Evolutionary conservation across 92 coral and sea anemone species (phyloP).

Genomic region (Epizoanthus ramosus): DNA sequence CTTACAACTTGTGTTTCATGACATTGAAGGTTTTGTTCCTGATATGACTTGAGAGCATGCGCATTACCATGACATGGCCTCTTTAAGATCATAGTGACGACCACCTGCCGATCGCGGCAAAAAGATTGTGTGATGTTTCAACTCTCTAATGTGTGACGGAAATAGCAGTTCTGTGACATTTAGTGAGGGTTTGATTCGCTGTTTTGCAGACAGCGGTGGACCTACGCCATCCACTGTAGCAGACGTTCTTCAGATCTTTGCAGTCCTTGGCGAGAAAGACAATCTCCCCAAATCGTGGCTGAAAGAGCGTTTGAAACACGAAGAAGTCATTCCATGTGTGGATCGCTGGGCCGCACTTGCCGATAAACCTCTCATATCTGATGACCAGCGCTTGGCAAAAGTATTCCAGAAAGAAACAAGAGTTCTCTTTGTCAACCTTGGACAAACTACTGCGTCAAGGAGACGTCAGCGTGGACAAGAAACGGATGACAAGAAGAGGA

Average conservation of each 20-base stretch:
- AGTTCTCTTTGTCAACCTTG: slow-evolving; percentile 75
- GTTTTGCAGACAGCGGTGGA: slow-evolving; percentile 38
- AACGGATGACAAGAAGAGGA: slow-evolving; percentile 29
- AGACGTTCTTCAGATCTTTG: slow-evolving; percentile 70
- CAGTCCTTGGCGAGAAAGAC: slow-evolving; percentile 69
- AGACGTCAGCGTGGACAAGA: slow-evolving; percentile 17
- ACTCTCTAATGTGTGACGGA: too few relatives aligned
- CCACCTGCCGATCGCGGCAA: too few relatives aligned
- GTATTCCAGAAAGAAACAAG: slow-evolving; percentile 70
- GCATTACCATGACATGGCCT: too few relatives aligned
- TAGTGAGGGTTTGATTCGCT: too few relatives aligned
- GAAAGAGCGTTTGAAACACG: slow-evolving; percentile 45
- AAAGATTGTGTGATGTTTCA: too few relatives aligned
- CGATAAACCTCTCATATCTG: slow-evolving; percentile 75
- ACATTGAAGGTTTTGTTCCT: too few relatives aligned
- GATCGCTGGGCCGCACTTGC: slow-evolving; percentile 79
- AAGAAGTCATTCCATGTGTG: slow-evolving; percentile 72
- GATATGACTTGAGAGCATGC: too few relatives aligned
- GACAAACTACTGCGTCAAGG: slow-evolving; percentile 29
- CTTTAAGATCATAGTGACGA: too few relatives aligned
- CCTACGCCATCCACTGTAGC: slow-evolving; percentile 72
- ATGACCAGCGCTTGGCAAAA: slow-evolving; percentile 68
- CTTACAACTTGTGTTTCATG: too few relatives aligned
- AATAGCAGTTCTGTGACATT: too few relatives aligned
- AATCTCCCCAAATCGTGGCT: slow-evolving; percentile 43